phyloP scores from a whole-genome alignment of 2,797 vertebrate genomes.

The Malacoctenus gilli region DNA sequence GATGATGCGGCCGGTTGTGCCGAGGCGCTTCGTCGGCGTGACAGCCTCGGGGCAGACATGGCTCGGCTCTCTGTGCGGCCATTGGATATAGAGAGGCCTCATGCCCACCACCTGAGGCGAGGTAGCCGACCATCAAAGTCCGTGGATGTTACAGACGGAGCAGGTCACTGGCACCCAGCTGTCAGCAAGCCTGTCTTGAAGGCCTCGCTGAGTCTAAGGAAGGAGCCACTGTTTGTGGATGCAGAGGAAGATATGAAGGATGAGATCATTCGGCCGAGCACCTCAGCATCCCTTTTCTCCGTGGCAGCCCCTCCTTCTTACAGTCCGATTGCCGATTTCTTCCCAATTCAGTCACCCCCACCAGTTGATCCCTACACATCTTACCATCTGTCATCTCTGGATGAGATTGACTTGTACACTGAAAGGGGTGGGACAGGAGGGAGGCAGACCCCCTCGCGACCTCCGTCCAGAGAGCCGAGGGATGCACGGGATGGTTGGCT shows the following conservation, averaged over 20 bases:
- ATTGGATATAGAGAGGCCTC: constrained; percentile 87
- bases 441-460: constrained; percentile 79
- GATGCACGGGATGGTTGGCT: constrained; percentile 80
- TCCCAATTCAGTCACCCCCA: constrained; percentile 85
- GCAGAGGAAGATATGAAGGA: constrained; percentile 91
- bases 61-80: constrained; percentile 87
- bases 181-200: constrained; percentile 89
- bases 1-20: constrained; percentile 91
- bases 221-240: constrained; percentile 88
- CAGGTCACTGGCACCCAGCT: constrained; percentile 91
- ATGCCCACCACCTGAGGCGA: constrained; percentile 89
- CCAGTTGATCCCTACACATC: constrained; percentile 80
- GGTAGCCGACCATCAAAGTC: constrained; percentile 94
- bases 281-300: constrained; percentile 87
- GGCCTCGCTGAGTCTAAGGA: constrained; percentile 90
- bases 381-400: constrained; percentile 86
- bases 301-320: constrained; percentile 86
- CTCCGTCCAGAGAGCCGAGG: constrained; percentile 79
- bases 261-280: constrained; percentile 90
- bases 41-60: constrained; percentile 86
- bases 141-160: constrained; percentile 92
- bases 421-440: constrained; percentile 82
- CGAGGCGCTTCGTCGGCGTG: constrained; percentile 87
- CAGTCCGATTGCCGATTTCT: constrained; percentile 87
- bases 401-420: constrained; percentile 95